phyloP scores from a whole-genome alignment of 2,888 invertebrate genomes.

The Chesias legatella region DNA sequence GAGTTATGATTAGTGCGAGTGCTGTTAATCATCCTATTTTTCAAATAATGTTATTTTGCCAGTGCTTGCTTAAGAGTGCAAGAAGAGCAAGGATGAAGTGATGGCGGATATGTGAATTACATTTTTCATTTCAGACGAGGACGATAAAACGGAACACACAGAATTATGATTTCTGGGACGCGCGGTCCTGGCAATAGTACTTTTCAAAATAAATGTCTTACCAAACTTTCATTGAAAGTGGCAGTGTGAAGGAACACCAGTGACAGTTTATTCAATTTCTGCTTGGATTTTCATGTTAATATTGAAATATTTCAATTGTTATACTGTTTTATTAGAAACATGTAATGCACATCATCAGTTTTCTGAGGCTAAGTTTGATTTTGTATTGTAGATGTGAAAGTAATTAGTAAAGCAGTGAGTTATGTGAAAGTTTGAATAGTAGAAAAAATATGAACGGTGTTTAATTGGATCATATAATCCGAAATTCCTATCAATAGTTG shows the following conservation, averaged over 20 bases:
- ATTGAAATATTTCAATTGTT: background rate
- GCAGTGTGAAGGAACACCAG: slow-evolving; percentile 14
- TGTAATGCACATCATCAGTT: slow-evolving; percentile 3
- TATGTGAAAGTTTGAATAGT: too few relatives aligned
- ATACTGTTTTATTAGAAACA: background rate
- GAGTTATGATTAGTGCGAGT: slow-evolving; percentile 62
- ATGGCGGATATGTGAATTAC: slow-evolving; percentile 2
- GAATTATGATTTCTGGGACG: slow-evolving; percentile 21
- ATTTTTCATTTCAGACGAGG: slow-evolving; percentile 18
- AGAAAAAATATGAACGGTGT: too few relatives aligned
- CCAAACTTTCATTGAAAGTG: slow-evolving; percentile 22
- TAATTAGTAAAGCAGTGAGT: slow-evolving; percentile 1
- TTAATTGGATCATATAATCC: too few relatives aligned
- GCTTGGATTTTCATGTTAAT: background rate
- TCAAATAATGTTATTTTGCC: slow-evolving; percentile 10
- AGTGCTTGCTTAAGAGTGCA: slow-evolving; percentile 1
- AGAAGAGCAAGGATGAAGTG: background rate
- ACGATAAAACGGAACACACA: slow-evolving; percentile 10
- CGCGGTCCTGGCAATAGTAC: slow-evolving; percentile 14
- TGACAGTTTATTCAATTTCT: slow-evolving; percentile 15
- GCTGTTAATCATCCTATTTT: slow-evolving; percentile 12
- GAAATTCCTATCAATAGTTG: too few relatives aligned
- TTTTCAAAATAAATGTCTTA: slow-evolving; percentile 21
- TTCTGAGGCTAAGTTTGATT: background rate
- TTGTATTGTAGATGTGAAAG: too few relatives aligned